A percentile compares a stretch with the other conserved stretches of the same genome.
These are phyloP conservation scores for Serrognathus titanus DNA, from an alignment of 2,888 invertebrate species.

Conservation along the genomic window DNA sequence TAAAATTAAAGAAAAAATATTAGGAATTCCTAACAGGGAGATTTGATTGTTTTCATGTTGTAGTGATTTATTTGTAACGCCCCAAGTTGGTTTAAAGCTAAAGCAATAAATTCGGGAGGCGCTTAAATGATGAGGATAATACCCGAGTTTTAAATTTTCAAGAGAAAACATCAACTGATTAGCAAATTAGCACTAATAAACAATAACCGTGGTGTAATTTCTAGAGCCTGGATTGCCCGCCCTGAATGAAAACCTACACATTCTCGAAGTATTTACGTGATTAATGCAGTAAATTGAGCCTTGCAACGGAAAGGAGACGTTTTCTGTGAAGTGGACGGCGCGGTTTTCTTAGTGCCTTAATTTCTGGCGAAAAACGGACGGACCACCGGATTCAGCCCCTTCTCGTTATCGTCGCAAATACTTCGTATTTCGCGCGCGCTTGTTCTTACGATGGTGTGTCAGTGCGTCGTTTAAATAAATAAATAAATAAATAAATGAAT, in stretches of 20 bases:
- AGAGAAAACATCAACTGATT: too few relatives aligned
- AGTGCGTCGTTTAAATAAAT: conserved; percentile 1
- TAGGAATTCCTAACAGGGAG: too few relatives aligned
- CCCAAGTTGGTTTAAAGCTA: too few relatives aligned
- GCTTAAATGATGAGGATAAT: too few relatives aligned
- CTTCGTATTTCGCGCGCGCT: conserved; percentile 8
- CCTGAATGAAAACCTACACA: conserved; percentile 52
- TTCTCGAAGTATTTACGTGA: conserved; percentile 50
- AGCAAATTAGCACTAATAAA: not conserved
- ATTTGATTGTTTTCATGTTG: too few relatives aligned
- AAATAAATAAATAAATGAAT: not conserved
- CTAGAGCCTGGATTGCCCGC: conserved; percentile 38
- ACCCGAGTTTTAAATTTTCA: too few relatives aligned
- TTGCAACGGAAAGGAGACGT: conserved; percentile 44
- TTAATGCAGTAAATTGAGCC: conserved; percentile 51
- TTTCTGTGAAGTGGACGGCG: conserved; percentile 28
- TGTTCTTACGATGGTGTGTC: not conserved
- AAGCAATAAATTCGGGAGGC: too few relatives aligned
- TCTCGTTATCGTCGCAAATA: not conserved
- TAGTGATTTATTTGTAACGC: too few relatives aligned
- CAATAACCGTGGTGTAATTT: conserved; percentile 28
- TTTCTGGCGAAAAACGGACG: conserved; percentile 9
- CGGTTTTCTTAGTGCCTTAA: conserved; percentile 8
- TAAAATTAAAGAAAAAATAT: too few relatives aligned
- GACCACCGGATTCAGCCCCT: not conserved